Conservation (phyloP, 2,797 vertebrate species). For the Phaenicophaeus curvirostris region DNA sequence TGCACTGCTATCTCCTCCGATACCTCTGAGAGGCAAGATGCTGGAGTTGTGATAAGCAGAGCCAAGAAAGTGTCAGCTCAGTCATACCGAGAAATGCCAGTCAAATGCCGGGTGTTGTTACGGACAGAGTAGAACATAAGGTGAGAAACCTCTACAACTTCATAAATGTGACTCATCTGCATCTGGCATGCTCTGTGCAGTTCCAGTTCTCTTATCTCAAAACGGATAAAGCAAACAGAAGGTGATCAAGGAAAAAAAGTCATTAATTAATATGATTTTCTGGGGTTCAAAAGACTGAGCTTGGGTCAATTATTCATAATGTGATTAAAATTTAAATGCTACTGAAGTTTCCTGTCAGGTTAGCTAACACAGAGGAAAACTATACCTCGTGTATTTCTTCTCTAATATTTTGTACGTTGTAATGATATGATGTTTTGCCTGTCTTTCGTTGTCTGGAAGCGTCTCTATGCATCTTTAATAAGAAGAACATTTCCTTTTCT, state of each 20-base stretch:
- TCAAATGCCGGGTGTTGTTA: not conserved
- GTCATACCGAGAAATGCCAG: not conserved
- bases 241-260: not conserved
- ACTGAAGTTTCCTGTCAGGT: not conserved
- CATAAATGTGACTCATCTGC: not conserved
- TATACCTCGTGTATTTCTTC: not conserved
- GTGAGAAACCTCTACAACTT: not conserved
- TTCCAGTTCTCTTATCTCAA: not conserved
- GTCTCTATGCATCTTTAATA: not conserved
- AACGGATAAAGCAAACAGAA: not conserved
- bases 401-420: not conserved
- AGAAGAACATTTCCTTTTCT: not conserved
- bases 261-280: not conserved
- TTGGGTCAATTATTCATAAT: slow-evolving; percentile 32
- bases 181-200: not conserved
- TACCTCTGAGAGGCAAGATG: not conserved
- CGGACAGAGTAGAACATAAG: not conserved
- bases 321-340: slow-evolving; percentile 26
- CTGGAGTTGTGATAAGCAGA: not conserved
- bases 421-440: not conserved
- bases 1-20: not conserved
- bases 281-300: not conserved
- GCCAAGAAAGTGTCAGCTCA: not conserved
- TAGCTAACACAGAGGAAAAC: not conserved
- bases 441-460: not conserved